Percentiles rank a stretch among this genome's conserved stretches.
Conservation (phyloP, 2,797 vertebrate genomes). For the Gorsachius magnificus region DNA sequence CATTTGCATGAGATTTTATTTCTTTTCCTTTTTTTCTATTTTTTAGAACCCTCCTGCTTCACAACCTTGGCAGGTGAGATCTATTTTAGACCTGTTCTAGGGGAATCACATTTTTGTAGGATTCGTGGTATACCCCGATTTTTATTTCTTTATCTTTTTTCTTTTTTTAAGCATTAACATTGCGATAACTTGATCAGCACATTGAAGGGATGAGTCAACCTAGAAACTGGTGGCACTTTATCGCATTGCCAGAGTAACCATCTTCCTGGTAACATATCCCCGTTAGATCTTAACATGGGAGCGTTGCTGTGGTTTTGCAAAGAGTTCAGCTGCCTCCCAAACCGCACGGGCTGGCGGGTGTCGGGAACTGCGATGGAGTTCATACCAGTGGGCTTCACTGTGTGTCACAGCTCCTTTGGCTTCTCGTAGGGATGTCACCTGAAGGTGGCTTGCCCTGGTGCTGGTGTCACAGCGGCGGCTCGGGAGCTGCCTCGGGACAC, state of each 20-base stretch:
- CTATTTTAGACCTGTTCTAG: not conserved
- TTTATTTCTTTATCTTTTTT: not conserved
- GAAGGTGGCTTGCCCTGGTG: not conserved
- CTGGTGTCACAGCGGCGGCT: not conserved
- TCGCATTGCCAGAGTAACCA: not conserved
- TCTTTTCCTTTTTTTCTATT: not conserved
- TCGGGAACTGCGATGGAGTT: not conserved
- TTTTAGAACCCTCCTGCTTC: not conserved
- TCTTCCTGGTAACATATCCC: not conserved
- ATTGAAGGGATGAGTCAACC: not conserved
- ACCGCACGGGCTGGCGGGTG: not conserved
- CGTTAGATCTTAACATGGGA: not conserved
- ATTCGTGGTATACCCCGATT: not conserved
- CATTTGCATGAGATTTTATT: not conserved
- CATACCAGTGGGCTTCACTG: no score
- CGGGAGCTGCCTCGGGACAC: not conserved
- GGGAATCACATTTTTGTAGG: not conserved
- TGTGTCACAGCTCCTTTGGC: not conserved
- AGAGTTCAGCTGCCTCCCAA: not conserved
- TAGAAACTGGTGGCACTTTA: not conserved
- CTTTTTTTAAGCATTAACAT: not conserved
- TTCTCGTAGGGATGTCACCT: no score
- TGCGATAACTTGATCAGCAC: not conserved
- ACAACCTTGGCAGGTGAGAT: not conserved
- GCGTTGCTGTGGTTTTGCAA: not conserved